Evolutionary conservation across 92 coral and sea anemone genomes (phyloP).

Genomic region (Parazoanthus atlanticus): DNA sequence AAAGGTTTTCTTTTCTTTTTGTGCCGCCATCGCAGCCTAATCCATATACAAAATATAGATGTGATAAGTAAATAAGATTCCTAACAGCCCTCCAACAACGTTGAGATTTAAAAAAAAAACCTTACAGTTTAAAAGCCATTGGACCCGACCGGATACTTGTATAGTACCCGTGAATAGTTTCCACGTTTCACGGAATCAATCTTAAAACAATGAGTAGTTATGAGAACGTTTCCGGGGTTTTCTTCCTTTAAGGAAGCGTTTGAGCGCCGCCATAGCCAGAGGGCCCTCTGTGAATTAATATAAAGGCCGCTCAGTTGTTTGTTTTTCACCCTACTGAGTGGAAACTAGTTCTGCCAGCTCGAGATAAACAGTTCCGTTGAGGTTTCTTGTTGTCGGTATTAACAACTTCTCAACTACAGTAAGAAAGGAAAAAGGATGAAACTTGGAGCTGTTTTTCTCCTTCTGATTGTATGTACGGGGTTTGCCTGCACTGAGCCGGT

Average conservation of each 20-base stretch:
- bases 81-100: background rate
- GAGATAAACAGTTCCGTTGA: background rate
- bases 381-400: background rate
- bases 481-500: background rate
- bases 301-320: background rate
- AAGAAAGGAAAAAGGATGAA: background rate
- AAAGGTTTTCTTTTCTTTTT: no score
- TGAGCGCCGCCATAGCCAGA: background rate
- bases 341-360: background rate
- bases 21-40: no score
- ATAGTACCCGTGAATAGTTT: background rate
- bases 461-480: background rate
- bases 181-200: background rate
- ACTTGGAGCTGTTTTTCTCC: background rate
- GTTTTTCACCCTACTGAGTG: background rate
- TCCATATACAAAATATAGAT: background rate
- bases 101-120: background rate
- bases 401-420: background rate
- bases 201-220: background rate
- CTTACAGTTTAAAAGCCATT: background rate
- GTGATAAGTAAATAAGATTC: background rate
- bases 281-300: background rate
- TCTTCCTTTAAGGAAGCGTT: background rate
- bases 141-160: no score
- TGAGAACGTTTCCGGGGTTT: background rate